phyloP scores from a whole-genome alignment of 2,113 vertebrate species.

The Thalassarche chlororhynchos region DNA sequence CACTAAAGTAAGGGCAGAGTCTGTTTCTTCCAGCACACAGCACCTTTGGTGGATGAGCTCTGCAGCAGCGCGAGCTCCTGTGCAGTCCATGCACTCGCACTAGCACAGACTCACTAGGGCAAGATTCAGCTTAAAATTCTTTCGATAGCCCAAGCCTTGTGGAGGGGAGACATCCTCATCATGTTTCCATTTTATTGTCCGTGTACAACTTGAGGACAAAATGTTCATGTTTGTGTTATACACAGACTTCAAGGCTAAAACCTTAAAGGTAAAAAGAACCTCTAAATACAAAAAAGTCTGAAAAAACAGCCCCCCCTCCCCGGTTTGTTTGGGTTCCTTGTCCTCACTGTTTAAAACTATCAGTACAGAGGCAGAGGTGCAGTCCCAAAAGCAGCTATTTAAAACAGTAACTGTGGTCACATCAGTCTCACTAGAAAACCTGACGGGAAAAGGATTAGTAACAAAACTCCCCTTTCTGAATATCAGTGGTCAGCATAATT shows the following conservation, averaged over 20 bases:
- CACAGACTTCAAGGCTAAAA: neutral
- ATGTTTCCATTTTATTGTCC: neutral
- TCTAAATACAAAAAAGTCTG: neutral
- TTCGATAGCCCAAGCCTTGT: neutral
- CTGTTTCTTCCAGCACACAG: neutral
- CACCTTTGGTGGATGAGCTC: neutral
- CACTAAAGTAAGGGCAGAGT: neutral
- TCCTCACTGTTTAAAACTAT: neutral
- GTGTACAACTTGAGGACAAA: neutral
- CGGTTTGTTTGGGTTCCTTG: neutral
- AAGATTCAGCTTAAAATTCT: neutral
- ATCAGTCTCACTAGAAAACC: neutral
- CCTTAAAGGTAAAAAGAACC: neutral
- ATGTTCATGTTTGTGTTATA: neutral
- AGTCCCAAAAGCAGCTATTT: neutral
- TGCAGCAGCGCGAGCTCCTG: neutral
- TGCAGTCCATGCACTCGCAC: neutral
- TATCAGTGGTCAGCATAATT: neutral
- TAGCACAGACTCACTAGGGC: neutral
- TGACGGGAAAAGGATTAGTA: neutral
- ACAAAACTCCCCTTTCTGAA: neutral
- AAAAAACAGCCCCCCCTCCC: neutral
- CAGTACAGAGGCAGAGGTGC: neutral
- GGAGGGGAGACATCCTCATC: neutral
- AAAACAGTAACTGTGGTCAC: neutral